Evolutionary conservation across 2,113 vertebrate genomes (phyloP), one percentile per base, ranked within the genome.

Genomic region (Parotia lawesii): DNA sequence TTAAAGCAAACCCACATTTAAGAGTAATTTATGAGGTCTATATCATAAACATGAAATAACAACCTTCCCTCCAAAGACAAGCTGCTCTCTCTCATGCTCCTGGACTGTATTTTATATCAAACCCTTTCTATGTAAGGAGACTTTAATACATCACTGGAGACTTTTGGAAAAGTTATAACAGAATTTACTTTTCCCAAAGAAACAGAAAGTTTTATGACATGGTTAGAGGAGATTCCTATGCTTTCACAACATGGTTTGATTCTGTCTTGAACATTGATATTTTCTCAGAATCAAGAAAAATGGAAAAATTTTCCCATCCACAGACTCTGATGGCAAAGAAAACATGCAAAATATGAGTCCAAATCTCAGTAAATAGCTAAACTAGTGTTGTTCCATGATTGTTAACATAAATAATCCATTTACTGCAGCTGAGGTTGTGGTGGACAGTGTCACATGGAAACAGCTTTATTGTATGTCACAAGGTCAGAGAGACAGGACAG

Each of bases 11-110:
- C 31, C 21, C 51, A 61, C 74, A 89, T 89, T 91, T 76, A 91
- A 72, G 82, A 81, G 77, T 90, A 95, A 96, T 96, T 96, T 94
- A 96, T 80, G 91, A 85, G 69, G 45, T 66, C 82, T 88, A 3
- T 56, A 84, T 72, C 95, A 93, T 72, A 94, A 96, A 93, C 90
- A 91, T 95, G 93, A 97, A 97, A 92, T 93, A 88, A 90, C 70
- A 77, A 60, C 58, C 61, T 92, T 89, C 79, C 56, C 67, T 91
- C 89, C 69, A 93, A 93, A 96, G 89, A 92, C 87, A 94, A 90
- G 82, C 77, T 94, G 85, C 83, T 93, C 87, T 48, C 87, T 87
- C 92, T 89, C 66, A 50, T 74, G 81, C 74, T 92, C 64, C 85
- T 81, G 57, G 81, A 85, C 93, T 73, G 48, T 81, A 95, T 95